Conservation (phyloP, 2,113 vertebrate genomes). For the Barbus barbus region DNA sequence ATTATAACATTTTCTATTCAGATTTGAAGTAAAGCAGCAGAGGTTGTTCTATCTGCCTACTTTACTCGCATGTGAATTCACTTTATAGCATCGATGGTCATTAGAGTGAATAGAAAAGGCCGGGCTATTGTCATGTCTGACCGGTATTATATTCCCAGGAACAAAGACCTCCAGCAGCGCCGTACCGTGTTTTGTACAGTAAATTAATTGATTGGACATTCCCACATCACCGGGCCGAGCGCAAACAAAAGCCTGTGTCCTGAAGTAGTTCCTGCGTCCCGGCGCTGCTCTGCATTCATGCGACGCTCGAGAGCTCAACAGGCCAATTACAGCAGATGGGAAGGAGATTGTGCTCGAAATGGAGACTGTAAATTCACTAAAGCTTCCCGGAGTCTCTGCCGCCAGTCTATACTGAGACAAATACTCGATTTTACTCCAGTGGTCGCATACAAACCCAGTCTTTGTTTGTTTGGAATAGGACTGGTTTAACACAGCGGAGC, state of each 20-base stretch:
- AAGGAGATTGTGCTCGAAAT: slow-evolving; percentile 44
- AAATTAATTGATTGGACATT: slow-evolving; percentile 24
- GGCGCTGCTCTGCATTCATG: slow-evolving; percentile 33
- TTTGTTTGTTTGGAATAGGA: too few species aligned
- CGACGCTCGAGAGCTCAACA: slow-evolving; percentile 40
- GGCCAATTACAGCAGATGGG: slow-evolving; percentile 52
- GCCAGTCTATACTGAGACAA: background rate
- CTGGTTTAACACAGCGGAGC: too few species aligned
- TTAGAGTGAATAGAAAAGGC: background rate
- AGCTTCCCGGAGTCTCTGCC: slow-evolving; percentile 10
- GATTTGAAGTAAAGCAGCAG: background rate
- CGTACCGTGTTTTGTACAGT: background rate
- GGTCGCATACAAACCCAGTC: slow-evolving; percentile 38
- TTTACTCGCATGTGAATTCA: background rate
- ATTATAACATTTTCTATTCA: background rate
- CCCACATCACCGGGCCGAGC: slow-evolving; percentile 21
- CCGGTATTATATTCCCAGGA: background rate
- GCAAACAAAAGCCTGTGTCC: slow-evolving; percentile 3
- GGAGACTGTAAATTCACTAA: slow-evolving; percentile 33
- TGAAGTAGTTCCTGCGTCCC: slow-evolving; percentile 4
- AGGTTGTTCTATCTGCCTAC: background rate
- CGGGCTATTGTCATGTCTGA: background rate
- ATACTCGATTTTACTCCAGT: slow-evolving; percentile 59
- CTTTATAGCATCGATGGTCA: background rate
- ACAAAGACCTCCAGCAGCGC: background rate